These are phyloP conservation scores for Thymelicus lineola DNA, from an alignment of 2,888 invertebrate species.

Conservation along the genomic window DNA sequence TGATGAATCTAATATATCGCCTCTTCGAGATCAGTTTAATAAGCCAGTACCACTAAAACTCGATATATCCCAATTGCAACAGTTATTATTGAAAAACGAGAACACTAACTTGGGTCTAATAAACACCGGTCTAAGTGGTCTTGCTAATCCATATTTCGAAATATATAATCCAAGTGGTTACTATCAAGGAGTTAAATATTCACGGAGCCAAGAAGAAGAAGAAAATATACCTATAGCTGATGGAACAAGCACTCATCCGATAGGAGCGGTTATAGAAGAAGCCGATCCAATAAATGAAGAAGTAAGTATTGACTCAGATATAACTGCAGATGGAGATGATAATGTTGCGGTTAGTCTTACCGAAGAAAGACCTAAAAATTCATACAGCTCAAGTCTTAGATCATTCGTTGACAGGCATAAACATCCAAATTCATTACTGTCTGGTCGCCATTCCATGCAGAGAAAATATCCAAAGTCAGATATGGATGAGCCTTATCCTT, in stretches of 20 bases:
- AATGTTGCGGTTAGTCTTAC: slow-evolving; percentile 52
- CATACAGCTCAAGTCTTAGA: slow-evolving; percentile 55
- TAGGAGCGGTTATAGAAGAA: slow-evolving; percentile 80
- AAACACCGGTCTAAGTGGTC: slow-evolving; percentile 58
- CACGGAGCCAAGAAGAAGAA: slow-evolving; percentile 79
- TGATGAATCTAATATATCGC: slow-evolving; percentile 66
- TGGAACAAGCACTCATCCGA: slow-evolving; percentile 72
- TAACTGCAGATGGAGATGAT: slow-evolving; percentile 62
- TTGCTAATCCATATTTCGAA: slow-evolving; percentile 69
- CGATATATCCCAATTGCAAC: slow-evolving; percentile 71
- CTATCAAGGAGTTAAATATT: slow-evolving; percentile 77
- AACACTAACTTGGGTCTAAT: slow-evolving; percentile 57
- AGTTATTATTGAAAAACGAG: slow-evolving; percentile 68
- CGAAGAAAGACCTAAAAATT: slow-evolving; percentile 61
- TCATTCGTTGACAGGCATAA: slow-evolving; percentile 58
- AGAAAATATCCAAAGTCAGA: slow-evolving; percentile 69
- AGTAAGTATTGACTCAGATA: slow-evolving; percentile 56
- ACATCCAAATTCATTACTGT: slow-evolving; percentile 61
- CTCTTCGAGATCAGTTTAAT: slow-evolving; percentile 63
- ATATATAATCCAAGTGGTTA: slow-evolving; percentile 64
- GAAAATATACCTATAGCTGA: slow-evolving; percentile 77
- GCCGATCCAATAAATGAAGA: slow-evolving; percentile 65
- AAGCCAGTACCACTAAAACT: slow-evolving; percentile 66
- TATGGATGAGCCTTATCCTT: slow-evolving; percentile 70
- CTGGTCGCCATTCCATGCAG: slow-evolving; percentile 60